Percentiles rank a stretch among this genome's conserved stretches.
These are phyloP conservation scores for Seira musarum DNA, from an alignment of 2,888 invertebrate genomes.

Conservation along the genomic window DNA sequence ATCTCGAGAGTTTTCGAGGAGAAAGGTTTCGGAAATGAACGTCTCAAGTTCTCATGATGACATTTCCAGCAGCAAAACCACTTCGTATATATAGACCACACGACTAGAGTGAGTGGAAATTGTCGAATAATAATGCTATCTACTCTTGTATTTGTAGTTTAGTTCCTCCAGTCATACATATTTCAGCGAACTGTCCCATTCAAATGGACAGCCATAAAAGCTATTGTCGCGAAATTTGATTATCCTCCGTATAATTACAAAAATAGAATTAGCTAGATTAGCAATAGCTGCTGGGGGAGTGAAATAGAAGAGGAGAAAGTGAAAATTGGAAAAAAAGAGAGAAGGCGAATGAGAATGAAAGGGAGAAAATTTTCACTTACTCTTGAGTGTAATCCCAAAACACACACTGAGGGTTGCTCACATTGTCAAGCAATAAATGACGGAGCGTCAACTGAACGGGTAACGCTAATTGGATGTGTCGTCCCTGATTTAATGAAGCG, in stretches of 20 bases:
- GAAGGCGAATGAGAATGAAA: constrained; percentile 9
- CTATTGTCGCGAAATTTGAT: constrained; percentile 49
- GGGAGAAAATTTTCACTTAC: constrained; percentile 62
- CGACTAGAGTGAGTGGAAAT: too few relatives aligned
- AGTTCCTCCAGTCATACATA: neutral
- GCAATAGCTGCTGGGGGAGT: neutral
- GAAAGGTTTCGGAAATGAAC: neutral
- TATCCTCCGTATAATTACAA: constrained; percentile 43
- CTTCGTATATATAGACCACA: neutral
- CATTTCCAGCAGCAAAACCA: neutral
- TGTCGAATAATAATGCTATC: too few relatives aligned
- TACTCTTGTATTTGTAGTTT: too few relatives aligned
- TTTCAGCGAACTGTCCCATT: constrained; percentile 19
- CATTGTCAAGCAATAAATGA: constrained; percentile 88
- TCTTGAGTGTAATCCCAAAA: constrained; percentile 86
- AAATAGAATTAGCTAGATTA: constrained; percentile 39
- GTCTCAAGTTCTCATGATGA: neutral
- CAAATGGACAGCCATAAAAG: constrained; percentile 41
- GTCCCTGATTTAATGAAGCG: constrained; percentile 89
- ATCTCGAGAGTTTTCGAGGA: too few relatives aligned
- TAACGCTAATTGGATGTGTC: constrained; percentile 88
- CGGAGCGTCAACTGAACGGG: constrained; percentile 88
- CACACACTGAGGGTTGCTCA: constrained; percentile 91
- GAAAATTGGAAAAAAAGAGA: too few relatives aligned
- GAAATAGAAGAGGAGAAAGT: too few relatives aligned